phyloP scores from a whole-genome alignment of 2,888 invertebrate species.

The Erpobdella octoculata region DNA sequence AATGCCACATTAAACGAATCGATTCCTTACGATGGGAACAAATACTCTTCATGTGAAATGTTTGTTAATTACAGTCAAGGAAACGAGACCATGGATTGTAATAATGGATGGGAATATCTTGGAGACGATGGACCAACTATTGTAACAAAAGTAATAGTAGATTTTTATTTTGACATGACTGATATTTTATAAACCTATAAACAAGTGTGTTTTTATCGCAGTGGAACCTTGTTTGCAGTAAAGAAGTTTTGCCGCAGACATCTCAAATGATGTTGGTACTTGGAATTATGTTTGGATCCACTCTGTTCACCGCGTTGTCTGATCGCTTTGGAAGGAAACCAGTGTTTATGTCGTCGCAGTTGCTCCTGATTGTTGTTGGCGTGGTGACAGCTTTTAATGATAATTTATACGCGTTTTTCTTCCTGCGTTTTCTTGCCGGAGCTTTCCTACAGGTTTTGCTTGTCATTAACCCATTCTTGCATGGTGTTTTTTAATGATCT shows the following conservation, averaged over 20 bases:
- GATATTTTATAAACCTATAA: background rate
- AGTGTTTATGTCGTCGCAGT: slow-evolving; percentile 38
- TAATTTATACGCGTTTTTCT: slow-evolving; percentile 38
- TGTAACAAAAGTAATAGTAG: slow-evolving; percentile 34
- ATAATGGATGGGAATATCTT: slow-evolving; percentile 34
- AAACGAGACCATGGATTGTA: slow-evolving; percentile 33
- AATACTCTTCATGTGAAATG: slow-evolving; percentile 25
- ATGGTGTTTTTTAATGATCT: no score
- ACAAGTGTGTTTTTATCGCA: slow-evolving; percentile 24
- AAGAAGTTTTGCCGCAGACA: slow-evolving; percentile 35
- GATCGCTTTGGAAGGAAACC: slow-evolving; percentile 39
- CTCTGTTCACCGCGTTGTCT: slow-evolving; percentile 37
- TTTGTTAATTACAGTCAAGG: slow-evolving; percentile 26
- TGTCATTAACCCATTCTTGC: no score
- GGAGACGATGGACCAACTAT: slow-evolving; percentile 35
- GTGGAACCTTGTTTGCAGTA: slow-evolving; percentile 41
- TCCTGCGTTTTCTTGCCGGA: slow-evolving; percentile 38
- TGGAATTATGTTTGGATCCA: slow-evolving; percentile 40
- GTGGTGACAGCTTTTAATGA: slow-evolving; percentile 36
- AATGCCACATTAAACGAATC: background rate
- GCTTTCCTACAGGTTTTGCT: slow-evolving; percentile 42
- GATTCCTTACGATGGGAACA: slow-evolving; percentile 19
- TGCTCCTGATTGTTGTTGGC: slow-evolving; percentile 37
- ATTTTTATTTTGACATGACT: background rate
- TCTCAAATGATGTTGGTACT: slow-evolving; percentile 39